Evolutionary conservation across 2,888 invertebrate genomes (phyloP).

Genomic region (Leptogaster cylindrica): DNA sequence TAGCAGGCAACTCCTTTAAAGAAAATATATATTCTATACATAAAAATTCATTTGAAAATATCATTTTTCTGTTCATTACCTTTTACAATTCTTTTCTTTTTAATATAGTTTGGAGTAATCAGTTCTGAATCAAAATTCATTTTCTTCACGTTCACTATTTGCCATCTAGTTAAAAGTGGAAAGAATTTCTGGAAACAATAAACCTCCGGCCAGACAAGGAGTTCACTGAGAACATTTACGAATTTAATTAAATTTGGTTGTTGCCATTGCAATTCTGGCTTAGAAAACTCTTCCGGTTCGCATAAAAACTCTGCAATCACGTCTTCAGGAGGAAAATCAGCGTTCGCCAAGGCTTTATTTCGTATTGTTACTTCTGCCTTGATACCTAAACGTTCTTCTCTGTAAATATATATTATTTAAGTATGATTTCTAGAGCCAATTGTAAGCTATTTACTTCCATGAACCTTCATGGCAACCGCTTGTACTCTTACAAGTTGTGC

Average conservation of each 20-base stretch:
- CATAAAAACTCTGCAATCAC: slow-evolving; percentile 76
- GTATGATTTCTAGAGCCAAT: slow-evolving; percentile 52
- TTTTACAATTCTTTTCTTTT: slow-evolving; percentile 66
- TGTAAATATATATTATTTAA: no score
- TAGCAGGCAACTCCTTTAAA: slow-evolving; percentile 71
- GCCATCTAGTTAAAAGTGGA: slow-evolving; percentile 79
- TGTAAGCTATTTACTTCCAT: slow-evolving; percentile 65
- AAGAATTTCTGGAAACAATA: slow-evolving; percentile 81
- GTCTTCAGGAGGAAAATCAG: slow-evolving; percentile 74
- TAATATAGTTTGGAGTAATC: slow-evolving; percentile 64
- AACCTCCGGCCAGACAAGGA: slow-evolving; percentile 76
- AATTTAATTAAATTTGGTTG: slow-evolving; percentile 75
- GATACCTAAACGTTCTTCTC: slow-evolving; percentile 69
- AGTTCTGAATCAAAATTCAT: slow-evolving; percentile 49
- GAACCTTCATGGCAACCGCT: slow-evolving; percentile 68
- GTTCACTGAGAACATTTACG: slow-evolving; percentile 70
- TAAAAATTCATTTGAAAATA: not conserved
- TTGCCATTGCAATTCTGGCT: slow-evolving; percentile 67
- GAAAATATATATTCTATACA: not conserved
- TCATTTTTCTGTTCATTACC: slow-evolving; percentile 54
- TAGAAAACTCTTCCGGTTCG: slow-evolving; percentile 64
- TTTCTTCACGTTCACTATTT: slow-evolving; percentile 58
- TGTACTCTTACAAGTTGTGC: slow-evolving; percentile 68
- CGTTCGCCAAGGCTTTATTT: slow-evolving; percentile 69
- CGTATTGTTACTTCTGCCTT: slow-evolving; percentile 74